Percentiles rank a stretch among this genome's conserved stretches.
Conservation (phyloP, 2,113 vertebrate species). For the Dicerorhinus sumatrensis region DNA sequence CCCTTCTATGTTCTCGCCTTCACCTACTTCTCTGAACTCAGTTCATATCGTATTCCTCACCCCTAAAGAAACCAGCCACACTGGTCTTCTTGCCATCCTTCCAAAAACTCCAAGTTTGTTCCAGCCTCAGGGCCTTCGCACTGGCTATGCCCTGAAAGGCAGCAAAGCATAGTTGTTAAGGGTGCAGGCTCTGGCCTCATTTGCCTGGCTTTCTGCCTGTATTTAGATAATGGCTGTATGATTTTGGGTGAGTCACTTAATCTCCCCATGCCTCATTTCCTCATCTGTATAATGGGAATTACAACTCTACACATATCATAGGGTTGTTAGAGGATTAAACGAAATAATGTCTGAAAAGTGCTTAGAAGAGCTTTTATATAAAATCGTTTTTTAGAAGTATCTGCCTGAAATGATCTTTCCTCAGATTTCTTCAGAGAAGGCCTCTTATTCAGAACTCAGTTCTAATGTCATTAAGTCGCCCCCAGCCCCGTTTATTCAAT, state of each 20-base stretch:
- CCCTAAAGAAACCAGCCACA: not conserved
- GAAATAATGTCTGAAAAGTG: constrained; percentile 16
- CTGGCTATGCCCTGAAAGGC: not conserved
- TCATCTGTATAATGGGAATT: not conserved
- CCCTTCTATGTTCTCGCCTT: not conserved
- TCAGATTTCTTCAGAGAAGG: not conserved
- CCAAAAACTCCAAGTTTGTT: not conserved
- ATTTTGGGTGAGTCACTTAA: not conserved
- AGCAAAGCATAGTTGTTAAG: not conserved
- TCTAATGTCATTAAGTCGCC: not conserved
- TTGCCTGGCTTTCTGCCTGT: not conserved
- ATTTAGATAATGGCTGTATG: not conserved
- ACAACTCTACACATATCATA: not conserved
- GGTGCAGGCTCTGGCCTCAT: not conserved
- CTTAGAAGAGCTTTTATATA: not conserved
- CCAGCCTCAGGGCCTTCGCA: not conserved
- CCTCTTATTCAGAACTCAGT: not conserved
- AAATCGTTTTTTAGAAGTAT: not conserved
- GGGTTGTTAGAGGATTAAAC: not conserved
- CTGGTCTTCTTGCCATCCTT: not conserved
- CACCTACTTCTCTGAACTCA: not conserved
- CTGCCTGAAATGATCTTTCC: not conserved
- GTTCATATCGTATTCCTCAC: not conserved
- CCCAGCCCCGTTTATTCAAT: not conserved
- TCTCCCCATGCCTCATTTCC: not conserved